Conservation (phyloP, 1,140 invertebrate genomes). For the Heliconius eleuchia region DNA sequence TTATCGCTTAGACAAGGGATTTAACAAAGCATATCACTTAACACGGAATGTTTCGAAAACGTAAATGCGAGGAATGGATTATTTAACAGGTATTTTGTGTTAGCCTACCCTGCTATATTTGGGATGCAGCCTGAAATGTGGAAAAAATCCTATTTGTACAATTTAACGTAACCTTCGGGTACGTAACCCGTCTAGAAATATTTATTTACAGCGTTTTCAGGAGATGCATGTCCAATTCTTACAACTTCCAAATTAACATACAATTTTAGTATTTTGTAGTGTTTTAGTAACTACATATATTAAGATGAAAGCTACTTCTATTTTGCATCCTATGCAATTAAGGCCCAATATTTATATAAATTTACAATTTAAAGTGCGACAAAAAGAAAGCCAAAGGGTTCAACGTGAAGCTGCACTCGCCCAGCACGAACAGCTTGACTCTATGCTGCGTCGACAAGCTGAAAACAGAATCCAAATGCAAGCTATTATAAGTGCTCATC, state of each 20-base stretch:
- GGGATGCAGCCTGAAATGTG: too few relatives aligned
- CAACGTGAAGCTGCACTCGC: constrained; percentile 68
- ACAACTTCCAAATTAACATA: too few relatives aligned
- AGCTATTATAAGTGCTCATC: constrained; percentile 70
- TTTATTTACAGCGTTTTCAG: not conserved
- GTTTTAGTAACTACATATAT: too few relatives aligned
- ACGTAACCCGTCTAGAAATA: not conserved
- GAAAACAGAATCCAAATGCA: constrained; percentile 74
- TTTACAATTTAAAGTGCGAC: constrained; percentile 53
- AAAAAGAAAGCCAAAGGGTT: constrained; percentile 72
- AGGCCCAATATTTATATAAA: not conserved
- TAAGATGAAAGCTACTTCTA: not conserved
- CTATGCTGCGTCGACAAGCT: constrained; percentile 66
- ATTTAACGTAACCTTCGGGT: too few relatives aligned
- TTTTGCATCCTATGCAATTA: not conserved
- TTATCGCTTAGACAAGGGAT: not conserved
- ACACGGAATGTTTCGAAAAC: too few relatives aligned
- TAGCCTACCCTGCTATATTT: too few relatives aligned
- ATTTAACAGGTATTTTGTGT: too few relatives aligned
- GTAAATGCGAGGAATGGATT: too few relatives aligned
- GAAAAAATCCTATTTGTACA: too few relatives aligned
- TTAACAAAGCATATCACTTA: not conserved
- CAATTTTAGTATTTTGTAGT: too few relatives aligned
- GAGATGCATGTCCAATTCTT: too few relatives aligned
- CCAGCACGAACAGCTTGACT: constrained; percentile 68